Evolutionary conservation across 2,888 invertebrate species (phyloP).

Genomic region (Dicyrtomina minuta): DNA sequence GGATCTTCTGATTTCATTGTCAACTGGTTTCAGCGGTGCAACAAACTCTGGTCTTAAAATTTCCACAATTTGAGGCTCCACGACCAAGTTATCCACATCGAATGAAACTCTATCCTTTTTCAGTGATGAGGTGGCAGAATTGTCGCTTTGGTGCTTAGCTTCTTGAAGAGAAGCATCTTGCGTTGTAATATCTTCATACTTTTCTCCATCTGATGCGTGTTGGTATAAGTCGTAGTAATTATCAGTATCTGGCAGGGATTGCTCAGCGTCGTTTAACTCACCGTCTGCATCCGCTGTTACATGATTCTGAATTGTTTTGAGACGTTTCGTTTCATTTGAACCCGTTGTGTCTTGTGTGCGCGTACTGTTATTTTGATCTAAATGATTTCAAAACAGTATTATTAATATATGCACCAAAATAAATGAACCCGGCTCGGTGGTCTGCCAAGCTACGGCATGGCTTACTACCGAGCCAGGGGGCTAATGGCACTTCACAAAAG

Average conservation of each 20-base stretch:
- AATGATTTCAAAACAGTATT: conserved; percentile 7
- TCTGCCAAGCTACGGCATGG: no score
- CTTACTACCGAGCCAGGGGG: no score
- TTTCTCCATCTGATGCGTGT: conserved; percentile 78
- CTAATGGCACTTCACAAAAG: no score
- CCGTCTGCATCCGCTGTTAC: no score
- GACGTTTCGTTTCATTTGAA: conserved; percentile 60
- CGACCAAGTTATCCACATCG: no score
- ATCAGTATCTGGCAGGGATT: conserved; percentile 28
- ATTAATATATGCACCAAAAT: neutral
- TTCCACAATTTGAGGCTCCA: conserved; percentile 62
- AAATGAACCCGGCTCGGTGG: no score
- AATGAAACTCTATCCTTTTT: no score
- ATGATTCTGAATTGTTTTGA: conserved; percentile 58
- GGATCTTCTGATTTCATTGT: no score
- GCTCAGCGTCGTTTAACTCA: conserved; percentile 54
- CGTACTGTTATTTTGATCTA: conserved; percentile 50
- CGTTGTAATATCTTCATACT: conserved; percentile 66
- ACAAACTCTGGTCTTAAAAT: neutral
- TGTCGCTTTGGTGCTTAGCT: conserved; percentile 67
- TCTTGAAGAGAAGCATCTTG: conserved; percentile 69
- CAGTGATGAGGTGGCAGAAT: no score
- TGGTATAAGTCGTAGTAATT: conserved; percentile 64
- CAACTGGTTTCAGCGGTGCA: no score
- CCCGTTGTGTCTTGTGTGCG: no score